A percentile compares a stretch with the other conserved stretches of the same genome.
These are phyloP conservation scores for Clunio marinus DNA, from an alignment of 2,888 invertebrate species.

Conservation along the genomic window DNA sequence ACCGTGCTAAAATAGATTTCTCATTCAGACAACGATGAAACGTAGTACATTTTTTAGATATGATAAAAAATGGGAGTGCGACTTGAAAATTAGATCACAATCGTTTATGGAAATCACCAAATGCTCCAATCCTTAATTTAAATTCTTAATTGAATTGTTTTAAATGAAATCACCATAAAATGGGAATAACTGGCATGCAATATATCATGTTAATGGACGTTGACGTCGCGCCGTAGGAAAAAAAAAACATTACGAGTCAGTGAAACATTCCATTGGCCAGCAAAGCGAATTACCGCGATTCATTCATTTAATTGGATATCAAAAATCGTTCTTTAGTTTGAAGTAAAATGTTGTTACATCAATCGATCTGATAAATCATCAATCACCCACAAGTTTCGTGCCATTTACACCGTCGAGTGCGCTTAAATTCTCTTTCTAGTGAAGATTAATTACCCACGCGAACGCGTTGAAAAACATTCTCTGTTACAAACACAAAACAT, in stretches of 20 bases:
- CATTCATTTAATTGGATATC: conserved; percentile 8
- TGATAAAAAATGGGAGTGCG: conserved; percentile 2
- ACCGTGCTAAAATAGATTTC: not conserved
- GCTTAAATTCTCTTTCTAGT: not conserved
- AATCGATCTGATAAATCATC: conserved; percentile 14
- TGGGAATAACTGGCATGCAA: conserved; percentile 20
- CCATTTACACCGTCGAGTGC: not conserved
- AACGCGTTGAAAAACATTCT: not conserved
- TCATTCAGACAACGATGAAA: not conserved
- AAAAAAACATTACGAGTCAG: not conserved
- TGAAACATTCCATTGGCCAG: not conserved
- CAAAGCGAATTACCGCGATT: not conserved
- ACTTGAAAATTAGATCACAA: not conserved
- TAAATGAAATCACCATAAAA: conserved; percentile 25
- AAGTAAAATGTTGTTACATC: not conserved
- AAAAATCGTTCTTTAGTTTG: too few relatives aligned
- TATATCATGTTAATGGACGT: conserved; percentile 25
- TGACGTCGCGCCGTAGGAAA: not conserved
- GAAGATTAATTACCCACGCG: conserved; percentile 21
- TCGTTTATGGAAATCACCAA: not conserved
- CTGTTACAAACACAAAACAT: not conserved
- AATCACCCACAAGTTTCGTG: not conserved
- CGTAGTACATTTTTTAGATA: not conserved
- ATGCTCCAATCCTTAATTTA: not conserved
- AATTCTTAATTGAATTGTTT: conserved; percentile 33